Evolutionary conservation across 2,113 vertebrate genomes (phyloP).

Genomic region (Hepsetus odoe): DNA sequence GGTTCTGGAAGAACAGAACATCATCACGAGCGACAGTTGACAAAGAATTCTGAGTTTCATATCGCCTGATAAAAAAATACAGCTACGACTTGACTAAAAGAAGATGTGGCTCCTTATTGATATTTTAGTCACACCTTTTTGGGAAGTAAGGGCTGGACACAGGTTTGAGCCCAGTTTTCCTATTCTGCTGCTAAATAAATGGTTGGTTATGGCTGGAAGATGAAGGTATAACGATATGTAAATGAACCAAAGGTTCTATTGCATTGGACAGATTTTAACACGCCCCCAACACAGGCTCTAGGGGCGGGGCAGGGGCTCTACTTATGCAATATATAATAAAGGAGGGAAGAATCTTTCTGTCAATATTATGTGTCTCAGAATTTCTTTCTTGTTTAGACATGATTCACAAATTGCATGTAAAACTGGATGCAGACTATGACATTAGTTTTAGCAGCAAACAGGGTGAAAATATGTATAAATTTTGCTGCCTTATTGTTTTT

Average conservation of each 20-base stretch:
- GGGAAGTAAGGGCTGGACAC: too few relatives aligned
- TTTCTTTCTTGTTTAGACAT: background rate
- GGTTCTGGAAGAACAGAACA: background rate
- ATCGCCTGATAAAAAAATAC: background rate
- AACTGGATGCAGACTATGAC: background rate
- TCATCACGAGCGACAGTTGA: background rate
- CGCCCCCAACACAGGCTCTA: conserved; percentile 14
- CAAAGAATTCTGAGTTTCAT: background rate
- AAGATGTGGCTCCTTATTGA: background rate
- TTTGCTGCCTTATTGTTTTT: too few relatives aligned
- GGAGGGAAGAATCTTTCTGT: background rate
- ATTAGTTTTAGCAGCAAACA: background rate
- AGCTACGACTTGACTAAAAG: background rate
- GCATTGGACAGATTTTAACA: background rate
- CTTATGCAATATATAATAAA: too few relatives aligned
- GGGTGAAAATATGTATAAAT: too few relatives aligned
- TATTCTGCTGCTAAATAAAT: background rate
- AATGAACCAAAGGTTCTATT: too few relatives aligned
- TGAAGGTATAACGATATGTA: background rate
- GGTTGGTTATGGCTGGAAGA: background rate
- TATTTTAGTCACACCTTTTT: background rate
- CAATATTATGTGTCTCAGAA: background rate
- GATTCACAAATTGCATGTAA: too few relatives aligned
- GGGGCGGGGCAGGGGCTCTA: conserved; percentile 26
- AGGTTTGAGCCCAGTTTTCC: background rate